Evolutionary conservation across 35 echinoderm and acorn worm genomes (phyloP).

Genomic region (Strongylocentrotus purpuratus): DNA sequence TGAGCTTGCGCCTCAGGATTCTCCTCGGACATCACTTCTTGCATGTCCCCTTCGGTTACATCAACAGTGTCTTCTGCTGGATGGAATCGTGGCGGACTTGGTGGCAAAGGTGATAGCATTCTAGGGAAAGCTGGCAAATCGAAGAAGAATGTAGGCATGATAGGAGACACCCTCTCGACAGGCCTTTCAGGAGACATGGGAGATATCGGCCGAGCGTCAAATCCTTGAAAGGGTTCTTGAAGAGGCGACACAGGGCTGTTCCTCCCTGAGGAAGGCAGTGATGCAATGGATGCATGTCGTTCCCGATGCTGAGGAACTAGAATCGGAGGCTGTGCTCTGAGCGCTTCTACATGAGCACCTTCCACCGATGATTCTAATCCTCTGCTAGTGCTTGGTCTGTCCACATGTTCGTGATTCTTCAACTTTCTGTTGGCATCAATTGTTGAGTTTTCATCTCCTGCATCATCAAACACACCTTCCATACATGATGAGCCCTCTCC

Average conservation of each 20-base stretch:
- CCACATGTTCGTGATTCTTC: neutral
- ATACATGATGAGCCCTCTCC: neutral
- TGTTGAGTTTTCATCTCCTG: neutral
- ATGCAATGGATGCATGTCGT: neutral
- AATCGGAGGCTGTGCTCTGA: neutral
- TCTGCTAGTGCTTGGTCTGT: conserved; percentile 21
- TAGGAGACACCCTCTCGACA: conserved; percentile 33
- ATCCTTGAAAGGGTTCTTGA: conserved; percentile 37
- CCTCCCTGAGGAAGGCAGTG: conserved; percentile 16
- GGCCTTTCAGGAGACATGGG: conserved; percentile 46
- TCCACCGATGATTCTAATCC: neutral
- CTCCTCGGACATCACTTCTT: neutral
- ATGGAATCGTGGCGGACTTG: conserved; percentile 17
- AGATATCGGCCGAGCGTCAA: conserved; percentile 28
- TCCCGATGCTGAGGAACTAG: neutral
- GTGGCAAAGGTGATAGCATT: conserved; percentile 59
- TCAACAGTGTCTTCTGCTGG: neutral
- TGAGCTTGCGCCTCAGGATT: conserved; percentile 10
- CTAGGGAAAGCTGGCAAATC: conserved; percentile 35
- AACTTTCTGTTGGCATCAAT: neutral
- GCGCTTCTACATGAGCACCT: neutral
- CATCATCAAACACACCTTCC: neutral
- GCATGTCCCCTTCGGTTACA: neutral
- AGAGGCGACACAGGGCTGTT: conserved; percentile 31
- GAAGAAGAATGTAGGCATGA: conserved; percentile 7